These are phyloP conservation scores for Chiroxiphia lanceolata DNA, from an alignment of 2,797 vertebrate genomes.

Conservation along the genomic window DNA sequence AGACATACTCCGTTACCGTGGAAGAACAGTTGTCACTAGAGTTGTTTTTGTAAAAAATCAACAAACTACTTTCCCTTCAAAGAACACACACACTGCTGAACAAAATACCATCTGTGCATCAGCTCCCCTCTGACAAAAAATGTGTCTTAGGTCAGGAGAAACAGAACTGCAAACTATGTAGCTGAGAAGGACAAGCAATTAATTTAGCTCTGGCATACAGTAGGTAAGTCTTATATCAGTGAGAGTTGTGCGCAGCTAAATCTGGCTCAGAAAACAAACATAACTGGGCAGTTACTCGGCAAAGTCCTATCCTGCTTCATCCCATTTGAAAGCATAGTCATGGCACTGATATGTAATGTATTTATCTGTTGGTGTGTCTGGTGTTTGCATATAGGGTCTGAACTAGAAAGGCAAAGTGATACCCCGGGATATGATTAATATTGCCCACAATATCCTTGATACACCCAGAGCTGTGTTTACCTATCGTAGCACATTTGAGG, in stretches of 20 bases:
- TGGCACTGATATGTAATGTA: background rate
- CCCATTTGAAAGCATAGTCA: background rate
- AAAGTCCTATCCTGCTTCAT: background rate
- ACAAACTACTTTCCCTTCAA: background rate
- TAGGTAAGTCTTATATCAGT: background rate
- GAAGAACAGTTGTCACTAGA: background rate
- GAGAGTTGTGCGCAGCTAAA: background rate
- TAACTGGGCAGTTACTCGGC: background rate
- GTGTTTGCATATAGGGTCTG: background rate
- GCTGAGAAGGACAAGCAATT: background rate
- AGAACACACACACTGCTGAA: background rate
- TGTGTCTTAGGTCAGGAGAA: background rate
- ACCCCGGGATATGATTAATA: background rate
- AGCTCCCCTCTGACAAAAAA: background rate
- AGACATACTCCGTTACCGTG: background rate
- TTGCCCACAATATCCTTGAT: background rate
- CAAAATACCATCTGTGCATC: background rate
- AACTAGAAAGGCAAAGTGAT: background rate
- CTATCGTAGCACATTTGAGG: background rate
- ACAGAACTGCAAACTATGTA: background rate
- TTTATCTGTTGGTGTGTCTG: background rate
- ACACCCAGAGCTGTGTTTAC: background rate
- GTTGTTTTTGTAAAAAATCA: background rate
- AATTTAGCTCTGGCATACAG: background rate
- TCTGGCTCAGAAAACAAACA: constrained; percentile 6